These are phyloP conservation scores for Drepana falcataria DNA, from an alignment of 2,888 invertebrate genomes.

Conservation along the genomic window DNA sequence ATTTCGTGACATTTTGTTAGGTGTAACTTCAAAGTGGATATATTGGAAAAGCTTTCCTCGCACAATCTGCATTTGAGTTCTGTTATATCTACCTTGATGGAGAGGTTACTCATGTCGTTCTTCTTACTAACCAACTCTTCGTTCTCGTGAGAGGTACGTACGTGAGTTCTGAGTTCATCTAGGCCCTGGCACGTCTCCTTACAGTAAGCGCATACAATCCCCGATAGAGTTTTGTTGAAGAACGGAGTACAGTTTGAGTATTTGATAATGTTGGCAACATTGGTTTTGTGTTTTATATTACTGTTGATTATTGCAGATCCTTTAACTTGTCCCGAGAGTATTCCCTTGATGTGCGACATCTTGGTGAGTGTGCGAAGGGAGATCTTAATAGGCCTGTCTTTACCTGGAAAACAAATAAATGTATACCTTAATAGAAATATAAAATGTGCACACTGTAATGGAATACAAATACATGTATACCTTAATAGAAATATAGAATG, in stretches of 20 bases:
- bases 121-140: constrained; percentile 39
- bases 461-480: too few species aligned
- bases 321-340: constrained; percentile 16
- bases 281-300: constrained; percentile 46
- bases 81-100: constrained; percentile 62
- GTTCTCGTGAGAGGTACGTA: constrained; percentile 31
- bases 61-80: constrained; percentile 54
- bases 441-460: too few species aligned
- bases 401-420: constrained; percentile 26
- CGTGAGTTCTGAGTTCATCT: constrained; percentile 38
- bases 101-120: constrained; percentile 54
- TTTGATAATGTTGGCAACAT: constrained; percentile 53
- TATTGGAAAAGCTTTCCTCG: constrained; percentile 26
- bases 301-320: constrained; percentile 31
- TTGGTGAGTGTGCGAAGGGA: constrained; percentile 34
- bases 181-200: constrained; percentile 40
- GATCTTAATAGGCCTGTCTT: constrained; percentile 35
- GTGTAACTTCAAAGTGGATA: constrained; percentile 48
- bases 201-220: constrained; percentile 58
- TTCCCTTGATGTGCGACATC: constrained; percentile 34
- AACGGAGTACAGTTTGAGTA: constrained; percentile 66
- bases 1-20: constrained; percentile 46
- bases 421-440: too few species aligned
- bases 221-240: constrained; percentile 52
- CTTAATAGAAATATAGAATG: too few species aligned